Percentiles rank a stretch among this genome's conserved stretches.
These are phyloP conservation scores for Eretmochelys imbricata DNA, from an alignment of 2,113 vertebrate genomes.

Conservation along the genomic window DNA sequence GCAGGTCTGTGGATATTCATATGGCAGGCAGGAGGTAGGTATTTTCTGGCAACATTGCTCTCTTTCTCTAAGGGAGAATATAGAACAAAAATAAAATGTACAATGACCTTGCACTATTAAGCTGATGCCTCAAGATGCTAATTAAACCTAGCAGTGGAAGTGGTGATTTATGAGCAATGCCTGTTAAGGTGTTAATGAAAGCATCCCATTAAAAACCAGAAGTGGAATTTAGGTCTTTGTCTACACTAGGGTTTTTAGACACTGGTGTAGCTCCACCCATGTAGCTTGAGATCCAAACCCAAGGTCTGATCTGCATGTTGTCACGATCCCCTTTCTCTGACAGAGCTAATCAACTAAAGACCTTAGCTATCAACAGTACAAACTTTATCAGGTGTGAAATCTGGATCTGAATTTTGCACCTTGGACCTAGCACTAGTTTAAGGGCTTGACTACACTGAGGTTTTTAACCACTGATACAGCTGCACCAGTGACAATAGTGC, in stretches of 20 bases:
- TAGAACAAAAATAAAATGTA: slow-evolving; percentile 53
- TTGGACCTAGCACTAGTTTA: not conserved
- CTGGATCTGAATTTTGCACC: not conserved
- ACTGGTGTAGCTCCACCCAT: slow-evolving; percentile 28
- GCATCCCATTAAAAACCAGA: slow-evolving; percentile 66
- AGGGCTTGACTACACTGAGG: not conserved
- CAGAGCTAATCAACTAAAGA: not conserved
- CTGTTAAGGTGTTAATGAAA: slow-evolving; percentile 66
- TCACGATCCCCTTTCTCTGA: not conserved
- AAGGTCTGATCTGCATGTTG: not conserved
- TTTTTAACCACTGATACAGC: not conserved
- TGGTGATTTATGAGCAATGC: slow-evolving; percentile 71
- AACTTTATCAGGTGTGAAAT: not conserved
- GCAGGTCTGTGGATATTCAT: slow-evolving; percentile 72
- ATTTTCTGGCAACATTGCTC: slow-evolving; percentile 44
- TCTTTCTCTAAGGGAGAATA: slow-evolving; percentile 63
- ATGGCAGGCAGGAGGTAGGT: slow-evolving; percentile 65
- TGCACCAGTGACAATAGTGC: not conserved
- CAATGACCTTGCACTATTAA: slow-evolving; percentile 74
- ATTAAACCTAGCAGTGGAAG: slow-evolving; percentile 58
- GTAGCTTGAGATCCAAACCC: slow-evolving; percentile 18
- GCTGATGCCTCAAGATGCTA: slow-evolving; percentile 68
- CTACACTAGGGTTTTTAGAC: slow-evolving; percentile 48
- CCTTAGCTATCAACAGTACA: not conserved
- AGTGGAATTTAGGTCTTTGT: slow-evolving; percentile 55